phyloP scores from a whole-genome alignment of 2,113 vertebrate species.

The Amazona vittata region DNA sequence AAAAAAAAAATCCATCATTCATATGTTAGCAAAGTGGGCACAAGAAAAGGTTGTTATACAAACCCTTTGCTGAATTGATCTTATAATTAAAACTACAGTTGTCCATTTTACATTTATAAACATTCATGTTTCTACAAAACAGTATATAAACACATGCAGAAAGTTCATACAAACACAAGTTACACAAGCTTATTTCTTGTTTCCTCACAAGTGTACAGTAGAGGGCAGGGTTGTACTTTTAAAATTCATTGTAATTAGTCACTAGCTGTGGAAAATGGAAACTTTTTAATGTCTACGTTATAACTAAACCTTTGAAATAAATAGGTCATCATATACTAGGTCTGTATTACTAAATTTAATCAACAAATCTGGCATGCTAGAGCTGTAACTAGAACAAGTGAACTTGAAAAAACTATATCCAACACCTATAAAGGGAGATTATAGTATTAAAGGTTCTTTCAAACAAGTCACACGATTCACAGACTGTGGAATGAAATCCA shows the following conservation, averaged over 20 bases:
- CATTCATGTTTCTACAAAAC: fast-evolving
- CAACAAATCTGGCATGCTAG: fast-evolving
- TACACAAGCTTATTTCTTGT: background rate
- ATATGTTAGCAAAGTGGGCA: background rate
- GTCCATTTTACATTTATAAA: fast-evolving
- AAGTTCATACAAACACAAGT: background rate
- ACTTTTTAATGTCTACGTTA: fast-evolving
- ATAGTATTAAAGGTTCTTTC: background rate
- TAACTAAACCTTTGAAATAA: fast-evolving
- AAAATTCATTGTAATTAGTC: no score
- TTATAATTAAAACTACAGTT: fast-evolving
- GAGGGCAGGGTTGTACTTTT: conserved; percentile 70
- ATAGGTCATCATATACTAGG: fast-evolving
- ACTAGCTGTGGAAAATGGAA: background rate
- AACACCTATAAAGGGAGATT: fast-evolving
- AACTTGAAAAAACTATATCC: background rate
- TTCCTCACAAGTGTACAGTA: background rate
- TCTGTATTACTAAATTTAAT: fast-evolving
- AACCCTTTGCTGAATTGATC: background rate
- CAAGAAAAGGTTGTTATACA: background rate
- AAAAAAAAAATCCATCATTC: background rate
- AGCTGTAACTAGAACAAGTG: background rate
- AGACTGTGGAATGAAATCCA: background rate
- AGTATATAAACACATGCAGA: background rate
- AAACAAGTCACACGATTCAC: fast-evolving